Base-by-base conservation (phyloP, 2,888 invertebrate genomes). In the Xanthia icteritia region DNA sequence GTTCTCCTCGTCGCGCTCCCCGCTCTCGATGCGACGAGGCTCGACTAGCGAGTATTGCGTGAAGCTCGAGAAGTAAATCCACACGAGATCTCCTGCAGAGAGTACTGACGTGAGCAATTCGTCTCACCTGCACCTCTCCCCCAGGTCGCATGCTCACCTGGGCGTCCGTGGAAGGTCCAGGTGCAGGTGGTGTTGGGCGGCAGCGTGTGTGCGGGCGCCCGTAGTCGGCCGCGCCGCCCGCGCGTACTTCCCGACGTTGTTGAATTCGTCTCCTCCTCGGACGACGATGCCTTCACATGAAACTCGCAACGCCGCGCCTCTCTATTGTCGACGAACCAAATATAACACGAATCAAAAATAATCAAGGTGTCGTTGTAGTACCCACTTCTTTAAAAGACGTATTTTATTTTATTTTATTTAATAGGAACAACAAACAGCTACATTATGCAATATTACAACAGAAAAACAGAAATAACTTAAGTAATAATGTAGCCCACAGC, bases 1-100 rank as follows among this genome's bases (percentile, higher is more conserved):
- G 31, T 78, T 85, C 4, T 95, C 96, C 31, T 94, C 93, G 48
- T 93, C 95, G 27, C 97, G 96, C 91, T 97, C 97, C 79, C 95
- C 96, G 90, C 97, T 97, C 82, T 97, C 97, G 80, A 96, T 96
- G 9, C 94, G 93, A 5, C 93, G 92, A 73, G 92, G 90, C 78
- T 96, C 96, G 88, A 98, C 96, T 82, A 98, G 95, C 83, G 98
- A 98, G 91, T 98, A 97, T 89, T 98, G 98, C 87, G 98, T 98
- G 95, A 98, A 99, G 84, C 98, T 98, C 84, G 98, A 97, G 93
- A 99, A 99, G 94, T 98, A 98, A 87, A 99, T 97, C 99, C 99
- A 99, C 76, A 99, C 97, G 82, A 98, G 97, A 93, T 98, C 98
- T 71, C 98, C 97, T 96, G 90, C 56, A 58, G 54, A 51, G 56